Conservation (phyloP, 2,797 vertebrate species). For the Acrossocheilus fasciatus region DNA sequence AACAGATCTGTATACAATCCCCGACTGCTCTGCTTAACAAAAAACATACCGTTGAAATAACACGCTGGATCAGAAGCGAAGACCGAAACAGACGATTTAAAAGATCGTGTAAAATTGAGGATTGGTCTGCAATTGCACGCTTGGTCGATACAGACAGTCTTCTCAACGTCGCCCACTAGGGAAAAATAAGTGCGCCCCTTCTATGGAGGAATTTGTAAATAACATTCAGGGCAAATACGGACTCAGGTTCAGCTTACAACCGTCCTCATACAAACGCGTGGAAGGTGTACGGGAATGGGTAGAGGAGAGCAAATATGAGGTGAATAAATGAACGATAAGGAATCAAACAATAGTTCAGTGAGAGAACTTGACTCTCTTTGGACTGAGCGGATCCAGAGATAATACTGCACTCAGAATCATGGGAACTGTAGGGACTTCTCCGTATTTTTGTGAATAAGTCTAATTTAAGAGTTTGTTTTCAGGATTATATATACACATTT, state of each 20-base stretch:
- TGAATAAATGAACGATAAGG: background rate
- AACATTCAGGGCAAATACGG: conserved; percentile 60
- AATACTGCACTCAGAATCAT: conserved; percentile 48
- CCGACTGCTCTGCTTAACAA: conserved; percentile 2
- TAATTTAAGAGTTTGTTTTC: background rate
- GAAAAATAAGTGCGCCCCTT: conserved; percentile 69
- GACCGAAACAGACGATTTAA: background rate
- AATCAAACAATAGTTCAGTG: background rate
- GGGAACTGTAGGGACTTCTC: conserved; percentile 70
- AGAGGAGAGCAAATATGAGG: background rate
- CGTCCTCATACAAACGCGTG: background rate
- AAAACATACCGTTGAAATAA: conserved; percentile 44
- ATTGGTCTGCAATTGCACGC: conserved; percentile 35
- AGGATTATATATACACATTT: background rate
- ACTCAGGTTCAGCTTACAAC: background rate
- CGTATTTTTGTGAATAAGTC: too few species aligned
- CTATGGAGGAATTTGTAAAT: conserved; percentile 78
- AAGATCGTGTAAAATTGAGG: conserved; percentile 12
- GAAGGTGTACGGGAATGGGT: background rate
- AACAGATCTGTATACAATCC: conserved; percentile 6
- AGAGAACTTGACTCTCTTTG: conserved; percentile 4
- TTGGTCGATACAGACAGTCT: conserved; percentile 45
- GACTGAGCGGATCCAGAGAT: conserved; percentile 21
- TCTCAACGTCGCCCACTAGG: conserved; percentile 59
- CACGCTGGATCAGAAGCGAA: background rate